Conservation (phyloP, 92 coral and sea anemone species). For the Plumapathes pennacea region DNA sequence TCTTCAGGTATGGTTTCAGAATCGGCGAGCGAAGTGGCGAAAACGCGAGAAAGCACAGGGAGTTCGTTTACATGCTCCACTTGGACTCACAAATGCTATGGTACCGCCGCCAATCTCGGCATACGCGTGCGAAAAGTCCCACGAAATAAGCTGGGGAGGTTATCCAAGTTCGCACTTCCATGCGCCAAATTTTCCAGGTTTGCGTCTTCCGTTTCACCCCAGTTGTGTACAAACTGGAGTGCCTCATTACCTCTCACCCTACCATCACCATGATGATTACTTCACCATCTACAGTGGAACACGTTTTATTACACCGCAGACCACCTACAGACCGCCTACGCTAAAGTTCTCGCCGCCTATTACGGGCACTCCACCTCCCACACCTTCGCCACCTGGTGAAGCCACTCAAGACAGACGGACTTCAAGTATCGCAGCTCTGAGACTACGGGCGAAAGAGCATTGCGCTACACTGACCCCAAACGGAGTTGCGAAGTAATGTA, state of each 20-base stretch:
- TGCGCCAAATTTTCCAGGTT: constrained; percentile 62
- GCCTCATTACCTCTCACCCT: constrained; percentile 42
- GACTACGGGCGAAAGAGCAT: constrained; percentile 89
- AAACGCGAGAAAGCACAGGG: constrained; percentile 90
- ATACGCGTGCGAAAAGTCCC: constrained; percentile 61
- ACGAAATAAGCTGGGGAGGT: constrained; percentile 58
- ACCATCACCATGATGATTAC: constrained; percentile 34
- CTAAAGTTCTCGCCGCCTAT: constrained; percentile 54
- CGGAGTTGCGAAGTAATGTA: constrained; percentile 12
- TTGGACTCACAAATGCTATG: constrained; percentile 67
- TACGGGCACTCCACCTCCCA: constrained; percentile 56
- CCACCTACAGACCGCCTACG: constrained; percentile 50
- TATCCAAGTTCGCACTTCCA: constrained; percentile 16
- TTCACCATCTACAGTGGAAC: constrained; percentile 50
- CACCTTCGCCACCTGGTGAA: constrained; percentile 32
- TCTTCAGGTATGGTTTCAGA: constrained; percentile 86
- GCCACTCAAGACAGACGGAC: constrained; percentile 75
- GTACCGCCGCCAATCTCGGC: constrained; percentile 76
- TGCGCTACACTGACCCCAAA: constrained; percentile 34
- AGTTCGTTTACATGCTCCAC: constrained; percentile 85
- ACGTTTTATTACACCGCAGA: constrained; percentile 38
- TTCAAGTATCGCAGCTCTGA: constrained; percentile 83
- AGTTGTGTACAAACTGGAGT: constrained; percentile 27
- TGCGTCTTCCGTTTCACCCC: constrained; percentile 80
- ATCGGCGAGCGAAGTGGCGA: constrained; percentile 89